Conservation (phyloP, 37 sponge, comb jelly and placozoan genomes). For the Aplysina aerophoba region DNA sequence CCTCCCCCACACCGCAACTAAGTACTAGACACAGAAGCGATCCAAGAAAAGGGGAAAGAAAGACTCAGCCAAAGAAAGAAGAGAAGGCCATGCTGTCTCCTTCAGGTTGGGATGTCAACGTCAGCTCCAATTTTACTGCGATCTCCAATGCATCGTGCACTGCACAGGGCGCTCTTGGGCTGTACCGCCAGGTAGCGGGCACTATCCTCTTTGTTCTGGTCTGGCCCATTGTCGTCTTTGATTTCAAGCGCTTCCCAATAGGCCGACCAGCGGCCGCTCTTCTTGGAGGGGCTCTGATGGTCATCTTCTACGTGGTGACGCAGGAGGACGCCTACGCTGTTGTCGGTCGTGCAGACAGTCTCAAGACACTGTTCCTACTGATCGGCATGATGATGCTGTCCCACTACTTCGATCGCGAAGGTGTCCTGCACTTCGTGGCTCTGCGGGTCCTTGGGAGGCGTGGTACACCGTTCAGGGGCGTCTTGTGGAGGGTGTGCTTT, state of each 20-base stretch:
- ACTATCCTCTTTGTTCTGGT: conserved; percentile 75
- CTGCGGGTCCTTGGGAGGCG: conserved; percentile 56
- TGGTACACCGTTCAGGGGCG: conserved; percentile 54
- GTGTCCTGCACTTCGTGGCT: conserved; percentile 59
- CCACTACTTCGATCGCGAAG: conserved; percentile 85
- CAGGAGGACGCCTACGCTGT: conserved; percentile 69
- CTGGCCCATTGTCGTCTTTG: conserved; percentile 88
- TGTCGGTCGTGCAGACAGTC: conserved; percentile 53
- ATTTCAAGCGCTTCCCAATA: conserved; percentile 84
- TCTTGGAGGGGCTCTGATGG: conserved; percentile 76
- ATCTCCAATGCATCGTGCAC: too few relatives aligned
- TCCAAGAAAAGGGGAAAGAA: too few relatives aligned
- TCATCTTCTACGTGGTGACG: conserved; percentile 57
- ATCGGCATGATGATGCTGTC: conserved; percentile 92
- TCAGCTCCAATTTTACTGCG: too few relatives aligned
- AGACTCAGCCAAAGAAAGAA: too few relatives aligned
- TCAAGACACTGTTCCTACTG: conserved; percentile 83
- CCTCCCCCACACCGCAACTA: too few relatives aligned
- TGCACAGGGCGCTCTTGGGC: neutral
- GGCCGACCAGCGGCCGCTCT: conserved; percentile 83
- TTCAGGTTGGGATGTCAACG: too few relatives aligned
- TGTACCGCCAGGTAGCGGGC: conserved; percentile 66
- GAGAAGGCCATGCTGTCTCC: too few relatives aligned
- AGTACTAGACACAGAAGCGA: too few relatives aligned
- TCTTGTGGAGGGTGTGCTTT: conserved; percentile 83